phyloP scores from a whole-genome alignment of 1,140 invertebrate genomes.

The Caerostris darwini region DNA sequence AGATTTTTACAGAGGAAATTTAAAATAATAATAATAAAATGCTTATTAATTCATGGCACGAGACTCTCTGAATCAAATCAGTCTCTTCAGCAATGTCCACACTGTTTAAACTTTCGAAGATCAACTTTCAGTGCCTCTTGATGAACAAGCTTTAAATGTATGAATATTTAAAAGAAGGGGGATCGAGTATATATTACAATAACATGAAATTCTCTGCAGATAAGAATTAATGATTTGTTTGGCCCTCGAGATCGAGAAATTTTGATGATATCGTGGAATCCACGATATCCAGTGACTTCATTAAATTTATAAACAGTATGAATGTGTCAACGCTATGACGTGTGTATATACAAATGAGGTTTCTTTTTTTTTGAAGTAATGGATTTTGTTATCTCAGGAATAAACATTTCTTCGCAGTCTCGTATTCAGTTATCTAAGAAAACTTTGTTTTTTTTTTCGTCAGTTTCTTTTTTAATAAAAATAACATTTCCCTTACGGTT shows the following conservation, averaged over 20 bases:
- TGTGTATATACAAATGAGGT: neutral
- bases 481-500: too few species aligned
- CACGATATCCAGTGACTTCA: neutral
- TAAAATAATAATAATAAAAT: too few species aligned
- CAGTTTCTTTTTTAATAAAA: too few species aligned
- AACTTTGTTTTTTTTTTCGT: neutral
- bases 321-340: neutral
- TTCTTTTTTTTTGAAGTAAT: neutral
- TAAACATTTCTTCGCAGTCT: neutral
- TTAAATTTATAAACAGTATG: neutral
- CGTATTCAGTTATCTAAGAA: neutral
- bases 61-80: too few species aligned
- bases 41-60: too few species aligned
- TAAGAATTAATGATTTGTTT: conserved; percentile 7
- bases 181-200: too few species aligned
- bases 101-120: too few species aligned
- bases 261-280: neutral
- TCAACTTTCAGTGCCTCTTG: too few species aligned
- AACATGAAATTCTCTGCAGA: neutral
- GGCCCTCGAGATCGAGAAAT: neutral
- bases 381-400: neutral
- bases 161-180: too few species aligned
- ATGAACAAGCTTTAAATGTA: too few species aligned
- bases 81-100: too few species aligned
- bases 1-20: too few species aligned